Evolutionary conservation across 1,140 invertebrate genomes (phyloP).

Genomic region (Lepidurus arcticus): DNA sequence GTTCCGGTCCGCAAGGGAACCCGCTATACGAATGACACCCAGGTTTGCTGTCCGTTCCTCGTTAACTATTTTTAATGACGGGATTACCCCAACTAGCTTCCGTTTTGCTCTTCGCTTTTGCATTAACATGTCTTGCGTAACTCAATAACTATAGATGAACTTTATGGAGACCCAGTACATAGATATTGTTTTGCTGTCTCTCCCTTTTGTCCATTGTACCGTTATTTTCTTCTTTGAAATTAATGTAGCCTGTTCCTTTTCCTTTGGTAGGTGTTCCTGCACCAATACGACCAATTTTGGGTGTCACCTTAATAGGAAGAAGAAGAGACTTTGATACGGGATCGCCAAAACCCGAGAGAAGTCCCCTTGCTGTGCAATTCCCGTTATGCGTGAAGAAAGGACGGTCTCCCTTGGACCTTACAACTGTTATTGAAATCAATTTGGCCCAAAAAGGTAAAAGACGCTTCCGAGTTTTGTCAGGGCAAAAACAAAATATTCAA

Average conservation of each 20-base stretch:
- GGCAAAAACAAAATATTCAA: background rate
- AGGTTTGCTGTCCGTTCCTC: background rate
- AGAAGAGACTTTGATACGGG: background rate
- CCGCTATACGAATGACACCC: background rate
- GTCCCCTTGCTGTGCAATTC: background rate
- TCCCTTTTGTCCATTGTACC: background rate
- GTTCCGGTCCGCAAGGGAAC: background rate
- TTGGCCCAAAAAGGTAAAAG: background rate
- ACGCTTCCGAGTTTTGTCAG: background rate
- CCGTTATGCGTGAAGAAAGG: constrained; percentile 3
- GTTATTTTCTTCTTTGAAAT: background rate
- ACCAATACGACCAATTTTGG: background rate
- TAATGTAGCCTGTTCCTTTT: background rate
- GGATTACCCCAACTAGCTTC: no score
- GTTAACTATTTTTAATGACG: no score
- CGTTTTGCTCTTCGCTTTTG: no score
- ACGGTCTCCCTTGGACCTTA: background rate
- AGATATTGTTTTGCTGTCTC: background rate
- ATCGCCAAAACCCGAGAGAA: background rate
- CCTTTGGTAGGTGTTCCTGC: background rate
- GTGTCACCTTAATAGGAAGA: constrained; percentile 3
- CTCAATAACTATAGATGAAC: no score
- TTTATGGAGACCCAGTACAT: no score
- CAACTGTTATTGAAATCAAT: background rate
- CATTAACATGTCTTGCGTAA: no score